Percentiles rank a stretch among this genome's conserved stretches.
phyloP scores from a whole-genome alignment of 2,797 vertebrate genomes.

The Gymnoscopelus microlampas region DNA sequence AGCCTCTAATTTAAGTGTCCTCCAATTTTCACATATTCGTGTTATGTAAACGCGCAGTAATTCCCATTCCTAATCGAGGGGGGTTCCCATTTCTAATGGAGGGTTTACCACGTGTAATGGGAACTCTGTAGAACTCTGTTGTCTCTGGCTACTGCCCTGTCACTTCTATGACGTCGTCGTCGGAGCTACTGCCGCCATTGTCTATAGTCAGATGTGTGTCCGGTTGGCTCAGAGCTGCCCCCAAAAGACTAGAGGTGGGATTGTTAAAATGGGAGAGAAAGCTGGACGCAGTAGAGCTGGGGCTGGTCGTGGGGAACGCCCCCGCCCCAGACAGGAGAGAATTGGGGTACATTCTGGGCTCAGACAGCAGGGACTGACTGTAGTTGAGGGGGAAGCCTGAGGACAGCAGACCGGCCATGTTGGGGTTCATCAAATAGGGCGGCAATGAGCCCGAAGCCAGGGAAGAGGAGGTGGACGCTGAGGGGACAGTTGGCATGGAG shows the following conservation, averaged over 20 bases:
- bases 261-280: conserved; percentile 88
- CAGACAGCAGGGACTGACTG: conserved; percentile 90
- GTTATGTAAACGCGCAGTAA: conserved; percentile 19
- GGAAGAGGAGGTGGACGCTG: conserved; percentile 82
- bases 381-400: conserved; percentile 90
- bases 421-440: conserved; percentile 92
- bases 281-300: conserved; percentile 71
- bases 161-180: conserved; percentile 97
- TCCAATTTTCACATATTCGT: not conserved
- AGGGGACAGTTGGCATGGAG: conserved; percentile 86
- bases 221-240: conserved; percentile 80
- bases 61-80: conserved; percentile 52
- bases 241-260: conserved; percentile 86
- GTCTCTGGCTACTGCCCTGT: conserved; percentile 87
- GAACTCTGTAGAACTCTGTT: too few species aligned
- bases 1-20: not conserved
- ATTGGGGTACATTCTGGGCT: conserved; percentile 90
- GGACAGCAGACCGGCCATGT: conserved; percentile 89
- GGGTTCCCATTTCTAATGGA: not conserved
- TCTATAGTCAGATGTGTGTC: conserved; percentile 85
- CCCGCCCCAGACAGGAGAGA: conserved; percentile 84
- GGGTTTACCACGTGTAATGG: conserved; percentile 12
- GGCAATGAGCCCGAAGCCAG: conserved; percentile 87
- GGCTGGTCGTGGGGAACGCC: conserved; percentile 66
- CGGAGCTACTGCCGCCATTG: conserved; percentile 93